These are phyloP conservation scores for Albula goreensis DNA, from an alignment of 2,113 vertebrate genomes.

Conservation along the genomic window DNA sequence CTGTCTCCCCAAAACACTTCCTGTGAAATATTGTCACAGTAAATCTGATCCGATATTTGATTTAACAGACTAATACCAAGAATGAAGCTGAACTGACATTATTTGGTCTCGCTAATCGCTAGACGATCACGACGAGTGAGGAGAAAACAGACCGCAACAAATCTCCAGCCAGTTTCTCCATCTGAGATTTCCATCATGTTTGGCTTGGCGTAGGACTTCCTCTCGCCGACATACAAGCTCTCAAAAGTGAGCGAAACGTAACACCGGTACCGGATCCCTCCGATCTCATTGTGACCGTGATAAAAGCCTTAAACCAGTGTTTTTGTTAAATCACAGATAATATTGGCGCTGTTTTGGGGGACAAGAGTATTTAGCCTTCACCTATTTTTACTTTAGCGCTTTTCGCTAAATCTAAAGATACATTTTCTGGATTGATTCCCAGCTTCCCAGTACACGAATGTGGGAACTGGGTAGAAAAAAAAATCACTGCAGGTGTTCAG, in stretches of 20 bases:
- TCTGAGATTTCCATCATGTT: background rate
- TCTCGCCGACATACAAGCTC: background rate
- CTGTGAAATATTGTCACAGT: background rate
- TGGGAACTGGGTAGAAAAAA: conserved; percentile 10
- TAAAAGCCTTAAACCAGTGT: background rate
- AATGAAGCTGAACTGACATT: background rate
- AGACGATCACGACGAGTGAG: background rate
- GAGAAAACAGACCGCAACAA: background rate
- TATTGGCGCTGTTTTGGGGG: background rate
- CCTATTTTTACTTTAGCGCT: background rate
- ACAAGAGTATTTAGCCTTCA: background rate
- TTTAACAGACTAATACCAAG: no score
- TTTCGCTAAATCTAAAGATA: conserved; percentile 24
- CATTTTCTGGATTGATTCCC: conserved; percentile 34
- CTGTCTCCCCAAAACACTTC: background rate
- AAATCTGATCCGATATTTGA: background rate
- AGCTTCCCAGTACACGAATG: conserved; percentile 5
- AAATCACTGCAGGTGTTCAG: conserved; percentile 25
- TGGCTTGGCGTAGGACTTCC: background rate
- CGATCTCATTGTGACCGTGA: background rate
- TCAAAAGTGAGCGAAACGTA: background rate
- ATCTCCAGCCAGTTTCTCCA: background rate
- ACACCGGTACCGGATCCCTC: background rate
- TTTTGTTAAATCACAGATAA: background rate
- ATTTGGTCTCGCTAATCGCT: background rate